Evolutionary conservation across 2,888 invertebrate genomes (phyloP), one percentile per base, ranked within the genome.

Genomic region (Leistus spinibarbis): DNA sequence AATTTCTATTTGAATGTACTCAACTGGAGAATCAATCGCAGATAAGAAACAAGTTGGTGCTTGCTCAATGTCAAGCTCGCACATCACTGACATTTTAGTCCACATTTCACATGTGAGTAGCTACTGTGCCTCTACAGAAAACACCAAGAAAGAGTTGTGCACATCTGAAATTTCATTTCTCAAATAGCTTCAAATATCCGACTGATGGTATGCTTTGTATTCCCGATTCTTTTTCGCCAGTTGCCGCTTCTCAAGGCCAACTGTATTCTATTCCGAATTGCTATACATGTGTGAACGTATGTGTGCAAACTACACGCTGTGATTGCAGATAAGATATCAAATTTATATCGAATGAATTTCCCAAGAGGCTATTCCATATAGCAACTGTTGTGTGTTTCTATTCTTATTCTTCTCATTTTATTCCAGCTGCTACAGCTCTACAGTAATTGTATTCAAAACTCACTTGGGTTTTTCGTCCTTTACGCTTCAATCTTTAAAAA

Each of bases 341-440:
- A 72, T 72, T 72, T 72, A 72, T 72, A 72, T 65, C 72, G 72
- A 72, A 66, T 57, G 72, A 72, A 72, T 72, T 72, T 72, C 72
- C 72, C 72, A n/a, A n/a, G 72, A 53, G 65, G 19, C 16, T 60
- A 19, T 60, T 60, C 16, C 60, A 22, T 7, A 17, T n/a, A 13
- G 19, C 17, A 60, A 20, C 60, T 10, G 13, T 60, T 60, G 60
- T 60, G 19, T 2, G 2, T 3, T 13, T 22, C 60, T 16, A 19
- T 19, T 20, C 60, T 60, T 22, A 40, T 40, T 40, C 7, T 3
- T 13, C 4, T 9, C 27, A 9, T 27, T 27, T 7, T 27, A 9
- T 40, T 60, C 10, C 3, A 57, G 17, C 7, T 16, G 57, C 16
- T 60, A 13, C 57, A 9, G 17, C 57, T 3, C 60, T 20, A 10